Percentiles rank a stretch among this genome's conserved stretches.
Conservation (phyloP, 2,888 invertebrate species). For the Piscicola geometra region DNA sequence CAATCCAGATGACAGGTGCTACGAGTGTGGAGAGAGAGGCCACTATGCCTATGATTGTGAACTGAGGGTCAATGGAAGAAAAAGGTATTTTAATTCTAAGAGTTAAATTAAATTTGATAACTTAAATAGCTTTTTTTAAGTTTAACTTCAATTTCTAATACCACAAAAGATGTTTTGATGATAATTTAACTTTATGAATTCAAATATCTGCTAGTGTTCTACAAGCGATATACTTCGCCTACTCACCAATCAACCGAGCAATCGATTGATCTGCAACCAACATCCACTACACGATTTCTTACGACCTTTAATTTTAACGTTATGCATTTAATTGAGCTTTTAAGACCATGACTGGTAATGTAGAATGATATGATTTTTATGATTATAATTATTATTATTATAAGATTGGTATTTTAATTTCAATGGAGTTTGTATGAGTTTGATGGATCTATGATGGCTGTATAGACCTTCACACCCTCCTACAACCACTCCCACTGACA, state of each 20-base stretch:
- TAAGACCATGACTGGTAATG: constrained; percentile 4
- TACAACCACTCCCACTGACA: not conserved
- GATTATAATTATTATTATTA: no score
- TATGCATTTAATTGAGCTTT: constrained; percentile 4
- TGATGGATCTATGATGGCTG: no score
- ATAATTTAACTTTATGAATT: not conserved
- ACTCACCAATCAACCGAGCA: constrained; percentile 17
- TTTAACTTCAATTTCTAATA: no score
- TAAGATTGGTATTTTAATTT: not conserved
- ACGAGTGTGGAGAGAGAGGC: constrained; percentile 86
- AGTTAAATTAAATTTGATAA: no score
- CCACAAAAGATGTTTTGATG: not conserved
- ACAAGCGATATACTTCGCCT: not conserved
- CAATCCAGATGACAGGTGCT: constrained; percentile 85
- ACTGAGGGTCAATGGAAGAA: constrained; percentile 4
- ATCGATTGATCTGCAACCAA: constrained; percentile 8
- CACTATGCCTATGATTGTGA: constrained; percentile 83
- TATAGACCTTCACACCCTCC: no score
- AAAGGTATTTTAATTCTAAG: not conserved
- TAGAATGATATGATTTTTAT: no score
- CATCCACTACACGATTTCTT: constrained; percentile 2
- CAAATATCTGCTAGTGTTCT: constrained; percentile 9
- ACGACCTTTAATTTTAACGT: constrained; percentile 2
- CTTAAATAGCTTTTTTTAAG: no score
- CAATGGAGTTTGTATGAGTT: no score